Evolutionary conservation across 1,140 invertebrate species (phyloP), one percentile per base, ranked within the genome.

Genomic region (Oppia nitens): DNA sequence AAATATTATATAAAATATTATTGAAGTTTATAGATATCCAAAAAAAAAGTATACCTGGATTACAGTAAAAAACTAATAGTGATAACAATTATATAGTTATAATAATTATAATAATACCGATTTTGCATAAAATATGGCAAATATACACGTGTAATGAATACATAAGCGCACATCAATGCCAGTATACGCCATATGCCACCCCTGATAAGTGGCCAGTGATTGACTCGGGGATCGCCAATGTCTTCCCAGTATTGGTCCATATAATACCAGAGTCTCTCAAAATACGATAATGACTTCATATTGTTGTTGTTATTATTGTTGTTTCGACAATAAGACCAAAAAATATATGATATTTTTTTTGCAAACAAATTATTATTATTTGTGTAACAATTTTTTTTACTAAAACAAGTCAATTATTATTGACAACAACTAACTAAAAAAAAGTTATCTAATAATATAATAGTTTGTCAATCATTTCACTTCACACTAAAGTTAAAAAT

Each of bases 91-190:
- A n/a, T n/a, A n/a, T n/a, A n/a, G n/a, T n/a, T n/a, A n/a, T n/a
- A n/a, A n/a, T n/a, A n/a, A 40, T 40, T 40, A 17, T 9, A 40
- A 40, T 9, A 9, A 40, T 40, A 40, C 32, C 86, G 77, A 68
- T 87, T 81, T 70, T 84, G 81, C 88, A 93, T 93, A 55, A 83
- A 71, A 66, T 79, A 79, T 49, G 85, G 86, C 11, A 87, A 87
- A 55, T 88, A 68, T 28, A 80, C 79, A 72, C 80, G 83, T 53
- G 85, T 83, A 67, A 86, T 84, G 67, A 86, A 83, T 51, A 82
- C 85, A 72, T 89, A 91, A 63, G 78, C 81, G 1, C 21, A n/a
- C 2, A 60, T 14, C 9, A 59, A 32, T 1, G 28, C 1, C 12
- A 25, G 23, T 20, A 60, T 49, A 14, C 47, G 45, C 45, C 47